A percentile compares a stretch with the other conserved stretches of the same genome.
phyloP scores from a whole-genome alignment of 2,113 vertebrate genomes.

The Salvator merianae region DNA sequence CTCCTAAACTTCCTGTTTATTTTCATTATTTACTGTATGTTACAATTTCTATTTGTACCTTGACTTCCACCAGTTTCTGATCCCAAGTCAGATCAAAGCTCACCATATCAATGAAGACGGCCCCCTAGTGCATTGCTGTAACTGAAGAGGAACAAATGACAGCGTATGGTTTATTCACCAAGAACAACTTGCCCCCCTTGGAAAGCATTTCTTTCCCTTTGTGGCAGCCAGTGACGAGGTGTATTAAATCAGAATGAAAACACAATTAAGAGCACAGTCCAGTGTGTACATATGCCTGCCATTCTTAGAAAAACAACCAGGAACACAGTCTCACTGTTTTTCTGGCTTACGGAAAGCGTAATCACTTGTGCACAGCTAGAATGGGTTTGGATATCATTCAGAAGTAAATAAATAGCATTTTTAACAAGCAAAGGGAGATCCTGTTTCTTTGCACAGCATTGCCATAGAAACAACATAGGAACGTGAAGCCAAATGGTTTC shows the following conservation, averaged over 20 bases:
- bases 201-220: not conserved
- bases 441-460: not conserved
- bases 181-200: not conserved
- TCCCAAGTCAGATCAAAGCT: too few relatives aligned
- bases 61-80: too few relatives aligned
- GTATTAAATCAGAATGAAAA: constrained; percentile 22
- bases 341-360: not conserved
- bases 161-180: not conserved
- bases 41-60: too few relatives aligned
- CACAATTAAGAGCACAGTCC: not conserved
- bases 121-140: too few relatives aligned
- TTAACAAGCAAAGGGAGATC: not conserved
- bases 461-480: constrained; percentile 25
- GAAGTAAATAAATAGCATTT: constrained; percentile 30
- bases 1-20: too few relatives aligned
- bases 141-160: too few relatives aligned
- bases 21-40: too few relatives aligned
- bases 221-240: not conserved
- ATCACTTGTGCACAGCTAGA: constrained; percentile 22
- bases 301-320: not conserved
- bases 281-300: constrained; percentile 4
- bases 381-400: constrained; percentile 19
- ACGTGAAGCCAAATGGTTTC: not conserved
- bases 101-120: too few relatives aligned
- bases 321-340: constrained; percentile 1